Base-by-base conservation (phyloP, 2,888 invertebrate genomes). In the Idaea aversata region DNA sequence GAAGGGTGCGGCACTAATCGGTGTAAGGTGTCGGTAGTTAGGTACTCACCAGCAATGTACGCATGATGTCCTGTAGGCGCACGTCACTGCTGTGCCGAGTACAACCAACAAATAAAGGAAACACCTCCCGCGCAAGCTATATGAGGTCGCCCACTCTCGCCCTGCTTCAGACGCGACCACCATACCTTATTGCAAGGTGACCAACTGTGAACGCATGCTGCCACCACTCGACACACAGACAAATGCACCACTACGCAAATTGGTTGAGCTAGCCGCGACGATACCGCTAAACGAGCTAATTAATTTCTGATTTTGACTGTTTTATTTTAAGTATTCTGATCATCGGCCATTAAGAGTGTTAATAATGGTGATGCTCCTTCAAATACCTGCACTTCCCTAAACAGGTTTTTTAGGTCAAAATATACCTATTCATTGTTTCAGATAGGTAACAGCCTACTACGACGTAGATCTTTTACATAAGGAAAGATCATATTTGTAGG, bases 61-160 rank as follows among this genome's bases (percentile, higher is more conserved):
- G 88, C 92, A 92, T 93, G 89, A 83, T 90, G 89, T 86, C 84
- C 87, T 82, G 81, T 75, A 72, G 83, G 80, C 75, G 75, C 84
- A 91, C 92, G 91, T 87, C 92, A 90, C 91, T 82, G 82, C 79
- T 88, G 88, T 88, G 84, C 83, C 80, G 82, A 86, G 87, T 79
- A 88, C 91, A 78, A 91, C 84, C 80, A 88, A 88, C 92, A 93
- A 93, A 93, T 93, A 93, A 92, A 92, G 90, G 90, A 88, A 86
- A 82, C 81, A 77, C 82, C 87, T 86, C 88, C 87, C 84, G 89
- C 91, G 85, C 91, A 76, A 79, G 87, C 90, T 93, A 87, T 93
- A 90, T 86, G 92, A 91, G 90, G 89, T 87, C 90, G 91, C 91
- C 91, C 91, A 88, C 92, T 92, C 92, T 90, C 88, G 89, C 88